These are phyloP conservation scores for Hedychridium roseum DNA, from an alignment of 2,888 invertebrate genomes.

Conservation along the genomic window DNA sequence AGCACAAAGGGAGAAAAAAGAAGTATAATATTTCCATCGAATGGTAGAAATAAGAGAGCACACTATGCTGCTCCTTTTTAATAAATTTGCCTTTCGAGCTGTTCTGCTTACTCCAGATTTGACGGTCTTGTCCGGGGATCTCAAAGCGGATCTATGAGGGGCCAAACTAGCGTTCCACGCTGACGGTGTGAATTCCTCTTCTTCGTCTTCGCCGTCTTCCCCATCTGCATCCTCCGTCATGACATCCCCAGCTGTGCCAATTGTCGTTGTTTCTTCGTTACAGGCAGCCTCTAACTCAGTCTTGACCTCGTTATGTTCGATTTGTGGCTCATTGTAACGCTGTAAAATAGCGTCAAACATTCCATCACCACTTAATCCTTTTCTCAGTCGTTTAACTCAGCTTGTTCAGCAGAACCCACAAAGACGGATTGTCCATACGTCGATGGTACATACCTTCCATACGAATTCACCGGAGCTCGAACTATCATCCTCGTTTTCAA, in stretches of 20 bases:
- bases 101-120: constrained; percentile 56
- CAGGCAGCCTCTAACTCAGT: constrained; percentile 19
- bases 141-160: constrained; percentile 78
- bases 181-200: constrained; percentile 77
- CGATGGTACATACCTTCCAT: constrained; percentile 72
- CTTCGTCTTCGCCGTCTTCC: constrained; percentile 70
- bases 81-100: background rate
- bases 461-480: constrained; percentile 82
- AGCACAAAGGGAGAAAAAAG: constrained; percentile 20
- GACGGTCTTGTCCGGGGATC: constrained; percentile 68
- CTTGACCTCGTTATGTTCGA: constrained; percentile 36
- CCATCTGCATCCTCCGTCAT: constrained; percentile 18
- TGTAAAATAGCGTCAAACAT: constrained; percentile 21
- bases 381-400: too few relatives aligned
- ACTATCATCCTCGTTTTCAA: constrained; percentile 69
- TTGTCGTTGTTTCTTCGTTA: constrained; percentile 19
- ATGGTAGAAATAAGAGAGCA: too few relatives aligned
- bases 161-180: constrained; percentile 82
- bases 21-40: too few relatives aligned
- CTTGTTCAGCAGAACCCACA: too few relatives aligned
- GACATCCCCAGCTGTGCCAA: constrained; percentile 4
- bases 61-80: too few relatives aligned
- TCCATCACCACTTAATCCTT: too few relatives aligned
- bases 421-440: too few relatives aligned
- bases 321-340: constrained; percentile 49